phyloP scores from a whole-genome alignment of 2,888 invertebrate genomes.

The Hemicrepidius hirtus region DNA sequence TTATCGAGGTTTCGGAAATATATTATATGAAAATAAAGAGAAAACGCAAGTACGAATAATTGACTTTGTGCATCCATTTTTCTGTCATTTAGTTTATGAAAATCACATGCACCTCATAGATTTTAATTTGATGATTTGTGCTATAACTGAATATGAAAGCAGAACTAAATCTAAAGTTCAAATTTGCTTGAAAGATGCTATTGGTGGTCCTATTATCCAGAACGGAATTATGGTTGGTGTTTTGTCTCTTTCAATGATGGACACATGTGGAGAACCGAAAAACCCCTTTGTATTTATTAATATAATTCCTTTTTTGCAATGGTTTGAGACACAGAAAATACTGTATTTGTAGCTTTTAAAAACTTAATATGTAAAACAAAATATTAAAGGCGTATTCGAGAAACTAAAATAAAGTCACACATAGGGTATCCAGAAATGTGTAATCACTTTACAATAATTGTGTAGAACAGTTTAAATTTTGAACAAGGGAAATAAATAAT shows the following conservation, averaged over 20 bases:
- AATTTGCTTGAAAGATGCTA: not conserved
- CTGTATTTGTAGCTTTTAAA: not conserved
- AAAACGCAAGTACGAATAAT: not conserved
- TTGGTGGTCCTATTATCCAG: constrained; percentile 2
- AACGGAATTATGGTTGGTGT: not conserved
- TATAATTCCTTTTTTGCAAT: constrained; percentile 10
- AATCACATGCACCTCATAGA: not conserved
- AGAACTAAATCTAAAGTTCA: too few species aligned
- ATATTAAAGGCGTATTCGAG: too few species aligned
- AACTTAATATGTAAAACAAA: too few species aligned
- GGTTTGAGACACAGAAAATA: constrained; percentile 4
- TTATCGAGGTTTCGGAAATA: not conserved
- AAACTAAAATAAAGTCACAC: too few species aligned
- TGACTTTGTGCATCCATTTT: not conserved
- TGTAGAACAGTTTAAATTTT: too few species aligned
- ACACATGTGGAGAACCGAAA: not conserved
- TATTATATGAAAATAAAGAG: not conserved
- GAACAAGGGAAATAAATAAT: too few species aligned
- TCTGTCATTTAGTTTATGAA: constrained; percentile 4
- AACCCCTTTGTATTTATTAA: constrained; percentile 11
- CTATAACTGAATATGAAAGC: not conserved
- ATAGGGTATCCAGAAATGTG: too few species aligned
- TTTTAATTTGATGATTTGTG: constrained; percentile 15
- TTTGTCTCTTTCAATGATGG: not conserved
- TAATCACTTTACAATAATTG: too few species aligned